Evolutionary conservation across 2,888 invertebrate species (phyloP).

Genomic region (Noctuana brunneofusca): DNA sequence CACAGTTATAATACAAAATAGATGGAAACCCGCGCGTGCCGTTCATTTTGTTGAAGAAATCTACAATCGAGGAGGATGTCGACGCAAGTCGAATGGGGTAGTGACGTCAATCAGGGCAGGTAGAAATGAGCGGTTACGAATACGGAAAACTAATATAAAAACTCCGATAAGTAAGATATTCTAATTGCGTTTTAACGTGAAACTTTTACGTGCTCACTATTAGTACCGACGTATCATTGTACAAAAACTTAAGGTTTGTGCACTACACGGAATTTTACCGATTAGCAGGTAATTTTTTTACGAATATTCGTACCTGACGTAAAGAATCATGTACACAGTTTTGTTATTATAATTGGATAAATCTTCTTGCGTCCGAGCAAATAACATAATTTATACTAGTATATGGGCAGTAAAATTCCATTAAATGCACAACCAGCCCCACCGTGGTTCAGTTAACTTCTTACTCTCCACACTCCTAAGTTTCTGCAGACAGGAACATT

Average conservation of each 20-base stretch:
- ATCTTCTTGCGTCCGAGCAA: no score
- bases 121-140: neutral
- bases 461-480: no score
- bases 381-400: neutral
- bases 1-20: conserved; percentile 80
- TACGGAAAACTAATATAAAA: conserved; percentile 1
- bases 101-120: neutral
- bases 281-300: neutral
- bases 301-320: neutral
- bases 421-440: neutral
- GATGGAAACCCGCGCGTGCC: conserved; percentile 69
- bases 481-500: no score
- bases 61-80: conserved; percentile 64
- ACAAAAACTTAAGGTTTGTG: neutral
- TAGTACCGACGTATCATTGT: neutral
- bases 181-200: neutral
- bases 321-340: neutral
- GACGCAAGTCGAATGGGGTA: conserved; percentile 33
- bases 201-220: neutral
- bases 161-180: neutral
- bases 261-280: neutral
- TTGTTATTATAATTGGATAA: neutral
- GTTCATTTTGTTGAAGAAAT: conserved; percentile 76
- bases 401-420: neutral
- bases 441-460: no score